Conservation (phyloP, 2,797 vertebrate genomes). For the Betta splendens region DNA sequence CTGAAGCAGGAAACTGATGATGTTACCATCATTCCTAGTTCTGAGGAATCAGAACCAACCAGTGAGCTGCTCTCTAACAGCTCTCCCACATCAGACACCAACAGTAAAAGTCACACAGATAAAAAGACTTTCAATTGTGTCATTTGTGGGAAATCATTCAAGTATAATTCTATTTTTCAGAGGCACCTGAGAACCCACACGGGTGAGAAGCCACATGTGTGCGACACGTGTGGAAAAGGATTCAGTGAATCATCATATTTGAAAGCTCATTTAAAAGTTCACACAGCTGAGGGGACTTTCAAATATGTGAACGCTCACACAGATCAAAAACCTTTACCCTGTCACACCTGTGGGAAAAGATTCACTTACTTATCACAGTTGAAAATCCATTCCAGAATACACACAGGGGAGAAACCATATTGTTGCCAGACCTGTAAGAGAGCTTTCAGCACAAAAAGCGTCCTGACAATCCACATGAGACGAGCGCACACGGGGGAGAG, state of each 20-base stretch:
- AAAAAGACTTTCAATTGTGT: slow-evolving; percentile 4
- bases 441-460: neutral
- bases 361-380: too few species aligned
- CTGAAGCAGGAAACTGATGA: slow-evolving; percentile 1
- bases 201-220: neutral
- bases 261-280: too few species aligned
- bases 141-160: slow-evolving; percentile 12
- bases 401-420: neutral
- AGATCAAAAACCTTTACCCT: neutral
- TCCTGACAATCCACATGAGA: neutral
- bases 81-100: too few species aligned
- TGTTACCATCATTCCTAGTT: neutral
- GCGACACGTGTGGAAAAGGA: neutral
- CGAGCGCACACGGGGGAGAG: slow-evolving; percentile 6
- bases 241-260: too few species aligned
- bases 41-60: neutral
- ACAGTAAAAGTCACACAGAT: neutral
- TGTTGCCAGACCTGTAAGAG: neutral
- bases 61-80: too few species aligned
- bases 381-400: too few species aligned
- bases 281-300: too few species aligned
- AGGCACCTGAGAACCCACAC: neutral
- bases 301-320: too few species aligned
- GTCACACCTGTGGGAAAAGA: too few species aligned
- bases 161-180: neutral